Conservation (phyloP, 2,888 invertebrate genomes). For the Nomada lathburiana region DNA sequence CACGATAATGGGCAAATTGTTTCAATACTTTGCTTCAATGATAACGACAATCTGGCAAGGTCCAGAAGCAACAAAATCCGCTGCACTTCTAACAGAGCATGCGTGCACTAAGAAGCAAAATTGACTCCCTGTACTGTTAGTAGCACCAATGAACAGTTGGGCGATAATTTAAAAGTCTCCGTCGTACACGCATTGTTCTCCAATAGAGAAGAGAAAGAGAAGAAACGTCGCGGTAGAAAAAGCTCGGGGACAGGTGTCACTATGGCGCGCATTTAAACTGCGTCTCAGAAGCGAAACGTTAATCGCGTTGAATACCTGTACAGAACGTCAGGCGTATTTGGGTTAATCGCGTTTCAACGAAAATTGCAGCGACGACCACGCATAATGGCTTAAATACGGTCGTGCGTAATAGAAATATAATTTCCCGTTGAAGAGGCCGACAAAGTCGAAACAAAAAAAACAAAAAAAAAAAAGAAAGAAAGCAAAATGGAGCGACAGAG, state of each 20-base stretch:
- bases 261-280: constrained; percentile 41
- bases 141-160: too few relatives aligned
- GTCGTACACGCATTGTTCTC: too few relatives aligned
- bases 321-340: constrained; percentile 62
- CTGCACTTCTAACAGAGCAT: too few relatives aligned
- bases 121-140: too few relatives aligned
- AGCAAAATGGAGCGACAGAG: constrained; percentile 5
- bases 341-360: constrained; percentile 71
- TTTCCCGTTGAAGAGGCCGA: constrained; percentile 66
- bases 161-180: too few relatives aligned
- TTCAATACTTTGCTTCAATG: too few relatives aligned
- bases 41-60: too few relatives aligned
- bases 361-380: constrained; percentile 72
- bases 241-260: constrained; percentile 11
- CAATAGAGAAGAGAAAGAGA: too few relatives aligned
- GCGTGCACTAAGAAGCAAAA: too few relatives aligned
- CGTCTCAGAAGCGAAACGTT: constrained; percentile 63
- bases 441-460: constrained; percentile 31
- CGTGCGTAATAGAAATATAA: constrained; percentile 75
- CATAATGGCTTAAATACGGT: constrained; percentile 73
- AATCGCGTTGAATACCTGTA: constrained; percentile 57
- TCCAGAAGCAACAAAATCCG: too few relatives aligned
- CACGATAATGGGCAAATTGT: too few relatives aligned
- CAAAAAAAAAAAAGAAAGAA: neutral
- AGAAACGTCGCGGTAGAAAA: too few relatives aligned